Base-by-base conservation (phyloP, 1,140 invertebrate genomes). In the Dermatophagoides farinae region DNA sequence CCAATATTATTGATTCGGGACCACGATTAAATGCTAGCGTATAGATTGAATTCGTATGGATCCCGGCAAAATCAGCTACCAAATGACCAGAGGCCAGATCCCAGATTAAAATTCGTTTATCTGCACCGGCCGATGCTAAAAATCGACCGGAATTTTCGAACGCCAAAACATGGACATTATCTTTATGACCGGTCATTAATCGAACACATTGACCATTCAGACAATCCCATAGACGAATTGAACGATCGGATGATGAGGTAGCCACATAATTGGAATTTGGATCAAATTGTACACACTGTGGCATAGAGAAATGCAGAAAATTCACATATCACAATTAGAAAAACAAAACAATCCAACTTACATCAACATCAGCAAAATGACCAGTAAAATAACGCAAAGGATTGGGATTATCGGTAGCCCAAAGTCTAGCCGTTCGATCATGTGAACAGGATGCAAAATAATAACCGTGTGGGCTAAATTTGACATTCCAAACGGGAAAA, bases 221-320 rank as follows among this genome's bases (percentile, higher is more conserved):
- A 61, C 88, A 85, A 72, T 99, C 96, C 91, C 92, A 99, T 11
- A 99, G 71, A 64, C 95, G 78, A 0, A 98, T 82, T 1, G 85
- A 86, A 67, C 91, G 79, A 73, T 99, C 96, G 69, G 88, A 89
- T 2, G 90, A 96, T 6, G 93, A 95, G n/a, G 90, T 93, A 0
- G 90, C 92, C 50, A 97, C 74, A 65, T 97, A 97, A 74, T 97
- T 97, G 12, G 86, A 89, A 76, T 97, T 98, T 0, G 92, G 93
- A 77, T 98, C 92, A 73, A 97, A 97, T 69, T 88, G 83, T 25
- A 95, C 78, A 71, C 86, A 86, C 85, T 89, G 23, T 16, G 63
- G 47, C n/a, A n/a, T 31, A n/a, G n/a, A 31, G 2, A 75, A 58
- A 58, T 23, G n/a, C n/a, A n/a, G n/a, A n/a, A 66, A 23, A 57